phyloP scores from a whole-genome alignment of 1,140 invertebrate species.

The Conus ventricosus region DNA sequence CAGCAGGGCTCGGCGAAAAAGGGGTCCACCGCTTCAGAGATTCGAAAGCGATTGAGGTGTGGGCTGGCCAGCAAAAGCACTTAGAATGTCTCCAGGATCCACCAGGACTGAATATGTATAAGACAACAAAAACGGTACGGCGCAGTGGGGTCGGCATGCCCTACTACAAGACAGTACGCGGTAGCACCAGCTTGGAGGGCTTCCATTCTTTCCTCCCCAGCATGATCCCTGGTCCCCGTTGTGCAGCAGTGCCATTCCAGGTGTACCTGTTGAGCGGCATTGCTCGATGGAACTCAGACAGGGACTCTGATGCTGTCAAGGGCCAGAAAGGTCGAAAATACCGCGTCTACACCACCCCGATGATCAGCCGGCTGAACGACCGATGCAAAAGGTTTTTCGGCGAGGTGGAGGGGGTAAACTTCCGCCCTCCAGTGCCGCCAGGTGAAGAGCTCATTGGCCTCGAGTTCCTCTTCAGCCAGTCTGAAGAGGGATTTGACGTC shows the following conservation, averaged over 20 bases:
- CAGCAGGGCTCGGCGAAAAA: slow-evolving; percentile 19
- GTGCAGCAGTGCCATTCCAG: slow-evolving; percentile 22
- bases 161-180: slow-evolving; percentile 8
- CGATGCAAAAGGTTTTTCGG: neutral
- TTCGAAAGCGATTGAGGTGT: neutral
- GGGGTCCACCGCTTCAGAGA: slow-evolving; percentile 30
- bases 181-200: slow-evolving; percentile 27
- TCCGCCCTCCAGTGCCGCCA: neutral
- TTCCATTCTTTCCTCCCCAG: slow-evolving; percentile 28
- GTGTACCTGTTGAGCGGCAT: slow-evolving; percentile 22
- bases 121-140: neutral
- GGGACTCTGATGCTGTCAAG: slow-evolving; percentile 1
- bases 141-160: slow-evolving; percentile 17
- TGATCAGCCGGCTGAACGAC: slow-evolving; percentile 6
- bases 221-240: slow-evolving; percentile 5
- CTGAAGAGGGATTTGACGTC: neutral
- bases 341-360: neutral
- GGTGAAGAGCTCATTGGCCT: slow-evolving; percentile 15
- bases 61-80: slow-evolving; percentile 9
- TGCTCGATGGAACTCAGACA: slow-evolving; percentile 29
- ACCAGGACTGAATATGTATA: slow-evolving; percentile 21
- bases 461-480: slow-evolving; percentile 22
- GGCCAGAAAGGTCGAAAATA: neutral
- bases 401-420: slow-evolving; percentile 13
- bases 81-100: slow-evolving; percentile 27